phyloP scores from a whole-genome alignment of 2,113 vertebrate genomes.

The Condylura cristata region DNA sequence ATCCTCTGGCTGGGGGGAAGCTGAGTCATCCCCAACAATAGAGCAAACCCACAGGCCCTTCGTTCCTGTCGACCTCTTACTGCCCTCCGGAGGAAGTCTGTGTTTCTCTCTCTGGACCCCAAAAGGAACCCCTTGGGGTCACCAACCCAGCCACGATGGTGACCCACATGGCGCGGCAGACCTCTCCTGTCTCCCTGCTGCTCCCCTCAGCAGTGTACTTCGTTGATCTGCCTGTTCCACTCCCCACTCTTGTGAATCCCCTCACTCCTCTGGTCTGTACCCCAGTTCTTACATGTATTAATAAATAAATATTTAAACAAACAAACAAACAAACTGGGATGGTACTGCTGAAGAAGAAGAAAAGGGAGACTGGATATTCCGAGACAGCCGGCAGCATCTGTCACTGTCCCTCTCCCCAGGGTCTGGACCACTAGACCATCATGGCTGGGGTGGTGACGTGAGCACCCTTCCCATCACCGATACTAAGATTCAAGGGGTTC shows the following conservation, averaged over 20 bases:
- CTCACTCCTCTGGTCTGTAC: no score
- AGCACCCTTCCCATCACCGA: not conserved
- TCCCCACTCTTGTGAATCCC: no score
- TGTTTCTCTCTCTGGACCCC: not conserved
- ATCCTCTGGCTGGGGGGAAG: not conserved
- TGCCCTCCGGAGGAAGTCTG: not conserved
- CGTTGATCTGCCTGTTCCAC: no score
- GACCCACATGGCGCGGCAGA: no score
- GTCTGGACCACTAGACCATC: not conserved
- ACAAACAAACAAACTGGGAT: not conserved
- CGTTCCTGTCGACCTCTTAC: not conserved
- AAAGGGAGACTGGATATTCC: not conserved
- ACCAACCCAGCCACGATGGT: not conserved
- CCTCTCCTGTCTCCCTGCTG: no score
- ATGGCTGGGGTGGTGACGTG: not conserved
- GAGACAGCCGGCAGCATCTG: not conserved
- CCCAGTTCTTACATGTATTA: no score
- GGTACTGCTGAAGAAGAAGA: not conserved
- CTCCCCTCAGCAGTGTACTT: no score
- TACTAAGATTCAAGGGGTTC: not conserved
- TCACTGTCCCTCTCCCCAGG: not conserved
- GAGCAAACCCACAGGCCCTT: not conserved
- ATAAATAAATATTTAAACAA: no score
- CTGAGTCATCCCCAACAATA: not conserved
- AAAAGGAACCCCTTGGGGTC: not conserved